Percentiles rank a stretch among this genome's conserved stretches.
Conservation (phyloP, 2,888 invertebrate genomes). For the Phragmatobia fuliginosa region DNA sequence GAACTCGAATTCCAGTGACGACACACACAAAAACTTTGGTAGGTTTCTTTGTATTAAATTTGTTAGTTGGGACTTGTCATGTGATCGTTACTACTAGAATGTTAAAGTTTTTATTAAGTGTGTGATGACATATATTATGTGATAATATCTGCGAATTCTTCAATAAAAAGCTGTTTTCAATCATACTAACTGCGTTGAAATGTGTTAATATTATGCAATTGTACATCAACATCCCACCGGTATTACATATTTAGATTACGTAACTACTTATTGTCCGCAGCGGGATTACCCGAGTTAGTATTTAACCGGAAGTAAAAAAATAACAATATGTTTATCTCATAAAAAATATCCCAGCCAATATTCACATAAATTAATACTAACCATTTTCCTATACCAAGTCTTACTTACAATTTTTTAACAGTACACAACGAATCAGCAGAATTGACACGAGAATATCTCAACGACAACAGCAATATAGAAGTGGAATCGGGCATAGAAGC, state of each 20-base stretch:
- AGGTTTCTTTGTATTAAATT: conserved; percentile 34
- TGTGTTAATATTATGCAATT: background rate
- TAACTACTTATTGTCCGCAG: background rate
- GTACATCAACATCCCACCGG: background rate
- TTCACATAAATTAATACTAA: background rate
- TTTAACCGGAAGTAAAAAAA: background rate
- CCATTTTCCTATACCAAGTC: background rate
- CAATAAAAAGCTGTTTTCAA: background rate
- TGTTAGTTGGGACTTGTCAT: background rate
- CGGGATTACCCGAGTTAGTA: background rate
- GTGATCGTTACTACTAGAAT: background rate
- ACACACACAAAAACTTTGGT: conserved; percentile 82
- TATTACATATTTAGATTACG: background rate
- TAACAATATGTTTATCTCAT: background rate
- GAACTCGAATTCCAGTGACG: conserved; percentile 79
- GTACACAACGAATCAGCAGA: conserved; percentile 69
- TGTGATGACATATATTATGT: no score
- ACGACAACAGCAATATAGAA: conserved; percentile 69
- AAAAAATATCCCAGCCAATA: background rate
- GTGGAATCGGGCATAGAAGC: conserved; percentile 85
- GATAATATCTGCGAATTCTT: background rate
- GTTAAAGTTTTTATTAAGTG: background rate
- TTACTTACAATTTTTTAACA: conserved; percentile 35
- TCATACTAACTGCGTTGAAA: background rate
- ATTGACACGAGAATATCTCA: conserved; percentile 59